Base-by-base conservation (phyloP, 2,113 vertebrate species). In the Oreochromis aureus region DNA sequence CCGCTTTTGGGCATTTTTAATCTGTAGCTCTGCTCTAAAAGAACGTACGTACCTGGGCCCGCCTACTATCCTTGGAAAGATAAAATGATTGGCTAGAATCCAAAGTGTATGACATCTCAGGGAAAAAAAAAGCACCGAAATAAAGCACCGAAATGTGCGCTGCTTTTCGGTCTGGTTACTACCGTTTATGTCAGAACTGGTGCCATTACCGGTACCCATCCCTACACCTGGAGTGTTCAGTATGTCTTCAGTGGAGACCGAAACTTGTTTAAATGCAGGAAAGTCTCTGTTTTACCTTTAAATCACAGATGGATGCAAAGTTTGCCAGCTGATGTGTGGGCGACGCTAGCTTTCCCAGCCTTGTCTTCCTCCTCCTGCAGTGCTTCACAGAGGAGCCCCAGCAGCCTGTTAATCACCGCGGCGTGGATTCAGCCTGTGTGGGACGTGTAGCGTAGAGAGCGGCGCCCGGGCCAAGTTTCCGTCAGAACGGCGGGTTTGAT, bases 251-350 rank as follows among this genome's bases (percentile, higher is more conserved):
- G 19, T 54, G 19, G 51, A 10, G 8, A n/a, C 9, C 3, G n/a
- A 54, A 54, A 8, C 48, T 19, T 53, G 18, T 53, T 53, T 53
- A 53, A 53, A 53, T 53, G 13, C 44, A 46, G 12, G 44, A 6
- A 46, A 15, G 12, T 15, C 44, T 46, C 7, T 53, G 2, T 41
- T 41, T 19, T 2, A 41, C 36, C 7, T 24, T 69, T 69, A 69
- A 69, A 69, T 41, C n/a, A 22, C 11, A 69, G 63, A 5, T 69
- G 1, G 6, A 69, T 69, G 63, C 1, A 15, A 15, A 41, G 63
- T 41, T 24, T 0, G 7, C 19, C 4, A 0, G 0, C 34, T 5
- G 4, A 59, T 30, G 56, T 59, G 24, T 13, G 19, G 24, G 56
- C 24, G 30, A 9, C 2, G 12, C 63, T 69, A 41, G 63, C 63